Conservation (phyloP, 2,888 invertebrate species). For the Pecten maximus region DNA sequence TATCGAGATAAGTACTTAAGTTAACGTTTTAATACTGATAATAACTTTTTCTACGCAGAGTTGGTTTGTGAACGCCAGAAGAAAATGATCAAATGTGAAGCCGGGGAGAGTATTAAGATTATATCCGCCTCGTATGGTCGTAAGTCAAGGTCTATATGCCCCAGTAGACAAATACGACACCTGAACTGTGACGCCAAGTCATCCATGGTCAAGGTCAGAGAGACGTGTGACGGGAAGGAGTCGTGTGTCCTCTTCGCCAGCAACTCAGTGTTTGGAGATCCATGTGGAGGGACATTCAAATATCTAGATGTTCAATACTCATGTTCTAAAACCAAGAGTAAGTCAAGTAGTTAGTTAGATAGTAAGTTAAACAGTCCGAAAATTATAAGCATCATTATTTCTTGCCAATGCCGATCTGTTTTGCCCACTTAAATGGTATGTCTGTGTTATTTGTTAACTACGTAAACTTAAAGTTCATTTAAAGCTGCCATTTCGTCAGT, state of each 20-base stretch:
- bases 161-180: background rate
- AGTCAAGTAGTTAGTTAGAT: too few relatives aligned
- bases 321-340: slow-evolving; percentile 10
- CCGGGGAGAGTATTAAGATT: slow-evolving; percentile 21
- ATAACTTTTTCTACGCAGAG: background rate
- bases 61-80: slow-evolving; percentile 42
- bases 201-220: slow-evolving; percentile 37
- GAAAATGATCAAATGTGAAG: slow-evolving; percentile 29
- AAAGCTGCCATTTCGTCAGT: too few relatives aligned
- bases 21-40: too few relatives aligned
- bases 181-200: slow-evolving; percentile 35
- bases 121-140: slow-evolving; percentile 42
- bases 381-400: too few relatives aligned
- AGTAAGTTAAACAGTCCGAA: background rate
- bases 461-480: too few relatives aligned
- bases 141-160: background rate
- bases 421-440: too few relatives aligned
- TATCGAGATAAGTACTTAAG: too few relatives aligned
- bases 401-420: too few relatives aligned
- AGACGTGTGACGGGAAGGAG: slow-evolving; percentile 38
- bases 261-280: slow-evolving; percentile 47
- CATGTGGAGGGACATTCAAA: slow-evolving; percentile 49
- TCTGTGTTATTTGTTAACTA: too few relatives aligned
- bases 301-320: slow-evolving; percentile 44
- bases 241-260: slow-evolving; percentile 37